Evolutionary conservation across 2,888 invertebrate genomes (phyloP), one percentile per base, ranked within the genome.

Genomic region (Phyllotreta cruciferae): DNA sequence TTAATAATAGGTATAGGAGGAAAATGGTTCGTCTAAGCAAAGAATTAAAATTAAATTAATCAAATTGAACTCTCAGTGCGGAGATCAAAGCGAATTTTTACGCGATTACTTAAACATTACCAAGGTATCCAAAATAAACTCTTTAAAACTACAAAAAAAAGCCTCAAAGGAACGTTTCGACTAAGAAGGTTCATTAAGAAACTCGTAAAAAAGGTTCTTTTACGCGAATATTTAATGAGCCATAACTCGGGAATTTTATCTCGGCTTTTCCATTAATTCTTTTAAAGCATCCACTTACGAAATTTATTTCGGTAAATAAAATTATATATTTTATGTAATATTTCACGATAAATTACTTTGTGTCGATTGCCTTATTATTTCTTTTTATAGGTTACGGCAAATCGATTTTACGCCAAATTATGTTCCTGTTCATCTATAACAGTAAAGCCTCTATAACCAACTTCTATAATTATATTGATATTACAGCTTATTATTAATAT

Each of bases 171-270:
- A 47, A 47, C 47, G 47, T 47, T 47, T 71, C 63, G 65, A 71
- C 66, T 66, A 67, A 65, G 63, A 62, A 66, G 66, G 70, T 69
- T 71, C 70, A 71, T 73, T 71, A 70, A 70, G 63, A 54, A 66
- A 65, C 63, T 64, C 64, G 68, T 70, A 75, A 75, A 74, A 74
- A 74, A 66, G 57, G 62, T 63, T 64, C 69, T 64, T 73, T 73
- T 72, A 71, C 70, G 73, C 62, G 70, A 69, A 70, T 70, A 71
- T 71, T 72, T 71, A 72, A 72, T 70, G 70, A 71, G 64, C 66
- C 63, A 70, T 73, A 71, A 71, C 70, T 67, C 66, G 56, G 24
- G 64, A 69, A 66, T 64, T 67, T 74, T 73, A 72, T 72, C 71
- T 70, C 62, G 63, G 60, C 62, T 63, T 69, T 67, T 68, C 69